phyloP scores from a whole-genome alignment of 2,113 vertebrate genomes.

The Lycaon pictus region DNA sequence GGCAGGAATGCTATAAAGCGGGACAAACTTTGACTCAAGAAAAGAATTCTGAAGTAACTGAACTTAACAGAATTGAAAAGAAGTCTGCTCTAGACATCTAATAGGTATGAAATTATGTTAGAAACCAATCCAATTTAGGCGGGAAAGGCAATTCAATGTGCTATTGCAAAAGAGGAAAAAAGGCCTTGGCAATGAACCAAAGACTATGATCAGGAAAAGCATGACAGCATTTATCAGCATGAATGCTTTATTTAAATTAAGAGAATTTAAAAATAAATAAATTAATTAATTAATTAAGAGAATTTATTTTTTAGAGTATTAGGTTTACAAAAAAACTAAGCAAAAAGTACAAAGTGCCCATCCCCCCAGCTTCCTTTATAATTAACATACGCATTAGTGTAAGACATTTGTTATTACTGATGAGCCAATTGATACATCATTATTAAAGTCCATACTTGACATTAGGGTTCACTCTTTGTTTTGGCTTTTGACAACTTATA shows the following conservation, averaged over 20 bases:
- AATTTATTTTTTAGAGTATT: background rate
- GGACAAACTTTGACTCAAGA: background rate
- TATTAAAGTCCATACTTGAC: background rate
- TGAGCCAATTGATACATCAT: background rate
- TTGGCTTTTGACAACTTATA: background rate
- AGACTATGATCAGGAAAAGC: background rate
- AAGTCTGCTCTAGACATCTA: background rate
- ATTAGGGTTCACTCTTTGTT: background rate
- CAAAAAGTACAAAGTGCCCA: background rate
- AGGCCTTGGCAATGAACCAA: background rate
- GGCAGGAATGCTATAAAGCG: background rate
- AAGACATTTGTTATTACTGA: background rate
- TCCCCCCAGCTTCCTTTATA: background rate
- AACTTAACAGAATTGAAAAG: background rate
- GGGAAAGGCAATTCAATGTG: background rate
- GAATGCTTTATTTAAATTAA: background rate
- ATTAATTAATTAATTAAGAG: background rate
- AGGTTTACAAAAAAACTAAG: background rate
- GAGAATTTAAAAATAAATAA: background rate
- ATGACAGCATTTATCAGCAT: background rate
- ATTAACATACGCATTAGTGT: background rate
- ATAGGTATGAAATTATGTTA: background rate
- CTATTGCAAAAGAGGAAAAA: background rate
- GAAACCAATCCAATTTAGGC: background rate
- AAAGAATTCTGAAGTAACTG: background rate